Conservation (phyloP, 2,113 vertebrate genomes). For the Aepyceros melampus region DNA sequence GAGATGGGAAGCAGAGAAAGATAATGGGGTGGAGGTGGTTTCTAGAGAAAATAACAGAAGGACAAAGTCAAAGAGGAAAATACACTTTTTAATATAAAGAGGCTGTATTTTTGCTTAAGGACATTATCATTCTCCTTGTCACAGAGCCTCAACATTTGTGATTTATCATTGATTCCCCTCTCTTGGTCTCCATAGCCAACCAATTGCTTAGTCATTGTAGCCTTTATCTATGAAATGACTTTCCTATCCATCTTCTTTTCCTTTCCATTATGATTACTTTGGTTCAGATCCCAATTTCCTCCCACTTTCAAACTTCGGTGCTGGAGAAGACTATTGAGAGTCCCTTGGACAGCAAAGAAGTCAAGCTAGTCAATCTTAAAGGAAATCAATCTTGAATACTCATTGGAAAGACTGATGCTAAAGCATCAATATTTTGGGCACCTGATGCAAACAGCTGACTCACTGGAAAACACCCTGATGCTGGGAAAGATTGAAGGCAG, state of each 20-base stretch:
- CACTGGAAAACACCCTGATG: not conserved
- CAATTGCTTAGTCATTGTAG: not conserved
- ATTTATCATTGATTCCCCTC: not conserved
- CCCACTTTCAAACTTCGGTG: fast-evolving
- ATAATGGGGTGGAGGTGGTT: not conserved
- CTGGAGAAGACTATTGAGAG: not conserved
- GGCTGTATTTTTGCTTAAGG: not conserved
- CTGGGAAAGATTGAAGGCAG: not conserved
- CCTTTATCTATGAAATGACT: not conserved
- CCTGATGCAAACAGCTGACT: not conserved
- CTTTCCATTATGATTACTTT: not conserved
- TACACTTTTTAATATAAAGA: not conserved
- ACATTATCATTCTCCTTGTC: not conserved
- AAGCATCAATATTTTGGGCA: not conserved
- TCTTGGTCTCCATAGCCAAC: not conserved
- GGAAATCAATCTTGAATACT: not conserved
- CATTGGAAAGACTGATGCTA: not conserved
- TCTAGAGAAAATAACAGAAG: not conserved
- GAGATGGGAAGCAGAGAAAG: not conserved
- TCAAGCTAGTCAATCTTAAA: not conserved
- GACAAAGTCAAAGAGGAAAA: not conserved
- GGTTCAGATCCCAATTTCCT: not conserved
- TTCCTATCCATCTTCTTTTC: not conserved
- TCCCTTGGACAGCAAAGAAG: not conserved
- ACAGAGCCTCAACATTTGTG: not conserved